phyloP scores from a whole-genome alignment of 2,113 vertebrate species.

The Grammatotria lemairii region DNA sequence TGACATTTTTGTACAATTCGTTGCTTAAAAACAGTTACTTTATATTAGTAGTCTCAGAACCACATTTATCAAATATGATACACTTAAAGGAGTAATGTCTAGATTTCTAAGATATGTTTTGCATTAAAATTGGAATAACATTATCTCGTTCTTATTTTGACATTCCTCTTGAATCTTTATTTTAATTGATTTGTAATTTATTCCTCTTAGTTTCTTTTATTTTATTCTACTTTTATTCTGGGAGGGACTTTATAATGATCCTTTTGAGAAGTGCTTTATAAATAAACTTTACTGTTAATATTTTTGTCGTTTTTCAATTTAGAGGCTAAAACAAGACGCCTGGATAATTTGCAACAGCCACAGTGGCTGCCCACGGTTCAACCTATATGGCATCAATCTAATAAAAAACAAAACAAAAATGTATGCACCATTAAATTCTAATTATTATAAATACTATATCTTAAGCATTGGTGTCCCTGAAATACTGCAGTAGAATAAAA shows the following conservation, averaged over 20 bases:
- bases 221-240: neutral
- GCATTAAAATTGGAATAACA: neutral
- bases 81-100: neutral
- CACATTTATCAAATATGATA: neutral
- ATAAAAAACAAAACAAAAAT: neutral
- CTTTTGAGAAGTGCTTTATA: neutral
- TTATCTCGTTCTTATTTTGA: neutral
- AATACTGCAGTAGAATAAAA: neutral
- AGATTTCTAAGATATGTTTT: neutral
- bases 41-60: neutral
- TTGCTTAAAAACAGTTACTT: neutral
- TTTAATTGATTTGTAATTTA: neutral
- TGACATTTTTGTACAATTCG: neutral
- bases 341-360: neutral
- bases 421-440: neutral
- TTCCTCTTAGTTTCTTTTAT: neutral
- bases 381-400: neutral
- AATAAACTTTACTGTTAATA: neutral
- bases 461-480: neutral
- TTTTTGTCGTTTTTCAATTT: neutral
- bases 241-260: neutral
- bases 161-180: neutral
- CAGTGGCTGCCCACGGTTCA: fast-evolving
- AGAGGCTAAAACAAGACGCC: neutral
- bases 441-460: neutral